phyloP scores from a whole-genome alignment of 2,113 vertebrate genomes.

The Ceratotherium simum region DNA sequence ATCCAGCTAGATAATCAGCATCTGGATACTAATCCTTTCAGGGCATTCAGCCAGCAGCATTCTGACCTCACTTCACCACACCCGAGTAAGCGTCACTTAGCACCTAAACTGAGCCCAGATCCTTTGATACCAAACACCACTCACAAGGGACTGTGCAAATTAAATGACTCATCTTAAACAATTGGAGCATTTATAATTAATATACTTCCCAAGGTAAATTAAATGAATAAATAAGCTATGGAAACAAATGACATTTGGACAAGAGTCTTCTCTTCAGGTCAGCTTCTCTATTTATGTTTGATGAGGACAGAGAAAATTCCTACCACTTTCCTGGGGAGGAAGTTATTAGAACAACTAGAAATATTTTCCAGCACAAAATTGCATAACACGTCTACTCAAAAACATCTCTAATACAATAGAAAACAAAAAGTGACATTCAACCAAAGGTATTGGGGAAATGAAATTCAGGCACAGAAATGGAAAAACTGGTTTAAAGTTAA shows the following conservation, averaged over 20 bases:
- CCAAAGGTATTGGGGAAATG: neutral
- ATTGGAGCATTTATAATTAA: neutral
- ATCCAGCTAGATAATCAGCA: conserved; percentile 27
- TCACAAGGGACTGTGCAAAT: neutral
- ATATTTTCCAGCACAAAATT: neutral
- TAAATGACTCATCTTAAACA: conserved; percentile 1
- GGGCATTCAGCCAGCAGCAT: neutral
- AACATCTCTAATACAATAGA: neutral
- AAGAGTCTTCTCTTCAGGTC: neutral
- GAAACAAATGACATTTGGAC: conserved; percentile 27
- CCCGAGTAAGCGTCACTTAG: neutral
- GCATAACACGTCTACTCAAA: neutral
- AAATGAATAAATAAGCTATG: neutral
- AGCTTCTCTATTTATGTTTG: neutral
- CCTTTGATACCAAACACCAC: neutral
- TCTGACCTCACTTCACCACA: neutral
- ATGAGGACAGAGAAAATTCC: neutral
- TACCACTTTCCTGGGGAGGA: neutral
- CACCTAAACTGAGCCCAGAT: neutral
- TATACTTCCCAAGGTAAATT: neutral
- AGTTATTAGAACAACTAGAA: neutral
- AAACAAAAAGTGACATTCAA: conserved; percentile 4
- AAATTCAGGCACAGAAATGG: neutral
- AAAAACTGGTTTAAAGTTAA: neutral
- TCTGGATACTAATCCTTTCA: neutral